Conservation (phyloP, 2,113 vertebrate species). For the Pedionomus torquatus region DNA sequence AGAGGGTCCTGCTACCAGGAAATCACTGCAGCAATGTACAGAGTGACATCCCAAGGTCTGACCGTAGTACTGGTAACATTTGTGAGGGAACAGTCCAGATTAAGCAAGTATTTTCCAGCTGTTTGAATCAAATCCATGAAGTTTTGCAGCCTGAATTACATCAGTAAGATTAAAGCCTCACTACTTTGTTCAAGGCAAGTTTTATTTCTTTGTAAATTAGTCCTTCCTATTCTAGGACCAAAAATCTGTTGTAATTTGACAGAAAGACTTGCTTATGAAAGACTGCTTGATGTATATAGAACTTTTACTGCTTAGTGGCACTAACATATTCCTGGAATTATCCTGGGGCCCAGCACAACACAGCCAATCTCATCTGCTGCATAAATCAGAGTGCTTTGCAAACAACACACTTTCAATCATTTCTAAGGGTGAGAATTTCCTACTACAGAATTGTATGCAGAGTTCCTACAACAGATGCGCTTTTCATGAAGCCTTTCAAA, state of each 20-base stretch:
- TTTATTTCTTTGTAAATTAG: not conserved
- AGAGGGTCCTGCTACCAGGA: not conserved
- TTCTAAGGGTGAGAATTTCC: not conserved
- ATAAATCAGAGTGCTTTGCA: not conserved
- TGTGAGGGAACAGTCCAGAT: not conserved
- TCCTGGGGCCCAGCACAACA: accelerated
- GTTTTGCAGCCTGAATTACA: not conserved
- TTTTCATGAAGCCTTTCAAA: not conserved
- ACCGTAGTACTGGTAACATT: not conserved
- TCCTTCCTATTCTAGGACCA: not conserved
- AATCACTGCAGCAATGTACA: not conserved
- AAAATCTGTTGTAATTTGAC: not conserved
- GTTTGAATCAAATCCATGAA: not conserved
- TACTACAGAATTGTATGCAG: not conserved
- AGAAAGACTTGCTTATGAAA: not conserved
- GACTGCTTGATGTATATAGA: not conserved
- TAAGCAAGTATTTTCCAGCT: not conserved
- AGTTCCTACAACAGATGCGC: not conserved
- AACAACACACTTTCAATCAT: not conserved
- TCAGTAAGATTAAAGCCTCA: not conserved
- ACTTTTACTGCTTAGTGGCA: not conserved
- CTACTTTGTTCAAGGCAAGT: not conserved
- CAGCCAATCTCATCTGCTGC: not conserved
- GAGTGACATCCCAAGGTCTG: not conserved
- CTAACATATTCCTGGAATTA: not conserved